A percentile compares a stretch with the other conserved stretches of the same genome.
phyloP scores from a whole-genome alignment of 23 tunicate species.

The Ascidia mentula region DNA sequence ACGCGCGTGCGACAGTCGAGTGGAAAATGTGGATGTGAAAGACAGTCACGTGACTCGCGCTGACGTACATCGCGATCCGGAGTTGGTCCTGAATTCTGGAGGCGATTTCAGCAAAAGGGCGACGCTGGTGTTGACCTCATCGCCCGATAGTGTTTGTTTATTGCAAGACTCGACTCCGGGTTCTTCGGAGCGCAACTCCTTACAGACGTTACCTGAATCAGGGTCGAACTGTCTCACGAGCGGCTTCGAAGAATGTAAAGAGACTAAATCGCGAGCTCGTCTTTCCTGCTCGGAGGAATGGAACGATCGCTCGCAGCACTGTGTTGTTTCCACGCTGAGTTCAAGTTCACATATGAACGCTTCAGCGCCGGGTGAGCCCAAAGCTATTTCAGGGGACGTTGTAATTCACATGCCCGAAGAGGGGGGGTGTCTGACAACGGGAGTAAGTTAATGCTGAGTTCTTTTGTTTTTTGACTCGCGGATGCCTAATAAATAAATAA shows the following conservation, averaged over 20 bases:
- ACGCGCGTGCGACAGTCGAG: not conserved
- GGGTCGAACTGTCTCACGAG: not conserved
- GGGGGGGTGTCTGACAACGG: not conserved
- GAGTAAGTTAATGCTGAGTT: not conserved
- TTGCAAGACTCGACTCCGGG: not conserved
- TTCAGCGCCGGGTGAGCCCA: not conserved
- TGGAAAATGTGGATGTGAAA: not conserved
- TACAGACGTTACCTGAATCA: not conserved
- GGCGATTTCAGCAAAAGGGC: not conserved
- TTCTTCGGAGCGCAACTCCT: not conserved
- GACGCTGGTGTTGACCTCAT: not conserved
- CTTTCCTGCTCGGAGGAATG: not conserved
- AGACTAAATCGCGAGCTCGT: not conserved
- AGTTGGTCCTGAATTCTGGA: not conserved
- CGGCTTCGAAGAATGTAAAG: not conserved
- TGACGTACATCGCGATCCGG: conserved; percentile 17
- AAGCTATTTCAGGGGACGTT: not conserved
- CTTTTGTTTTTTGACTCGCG: too few species aligned
- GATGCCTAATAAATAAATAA: too few species aligned
- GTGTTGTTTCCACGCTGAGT: not conserved
- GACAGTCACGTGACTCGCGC: conserved; percentile 10
- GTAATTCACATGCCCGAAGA: conserved; percentile 5
- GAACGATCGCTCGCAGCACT: not conserved
- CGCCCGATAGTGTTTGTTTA: not conserved
- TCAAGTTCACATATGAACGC: not conserved